phyloP scores from a whole-genome alignment of 2,797 vertebrate genomes.

The Vespertilio murinus region DNA sequence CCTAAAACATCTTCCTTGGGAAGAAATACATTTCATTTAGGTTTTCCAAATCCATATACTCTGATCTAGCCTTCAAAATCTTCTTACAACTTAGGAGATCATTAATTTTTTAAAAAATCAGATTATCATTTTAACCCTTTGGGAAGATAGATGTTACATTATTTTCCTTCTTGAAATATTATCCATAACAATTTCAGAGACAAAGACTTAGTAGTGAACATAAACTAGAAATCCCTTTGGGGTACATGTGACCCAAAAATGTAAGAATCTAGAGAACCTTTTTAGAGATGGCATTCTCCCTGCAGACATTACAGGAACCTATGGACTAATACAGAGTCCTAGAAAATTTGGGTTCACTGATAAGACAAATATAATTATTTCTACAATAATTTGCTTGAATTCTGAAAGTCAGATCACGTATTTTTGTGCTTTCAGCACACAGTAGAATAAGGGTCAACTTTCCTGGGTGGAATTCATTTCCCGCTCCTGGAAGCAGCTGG shows the following conservation, averaged over 20 bases:
- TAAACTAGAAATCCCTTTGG: background rate
- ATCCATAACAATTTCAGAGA: background rate
- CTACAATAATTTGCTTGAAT: background rate
- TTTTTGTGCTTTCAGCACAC: conserved; percentile 23
- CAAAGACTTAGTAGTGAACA: background rate
- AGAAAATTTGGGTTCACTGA: background rate
- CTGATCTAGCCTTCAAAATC: conserved; percentile 29
- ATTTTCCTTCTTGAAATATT: conserved; percentile 9
- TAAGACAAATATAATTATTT: conserved; percentile 23
- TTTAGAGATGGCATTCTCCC: background rate
- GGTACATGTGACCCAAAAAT: background rate
- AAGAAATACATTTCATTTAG: conserved; percentile 38
- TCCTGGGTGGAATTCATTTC: background rate
- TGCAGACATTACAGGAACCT: background rate
- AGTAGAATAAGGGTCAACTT: background rate
- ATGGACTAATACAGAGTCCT: background rate
- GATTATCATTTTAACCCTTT: conserved; percentile 27
- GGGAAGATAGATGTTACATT: conserved; percentile 9
- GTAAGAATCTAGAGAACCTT: background rate
- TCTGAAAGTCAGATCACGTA: background rate
- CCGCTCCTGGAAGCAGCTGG: background rate
- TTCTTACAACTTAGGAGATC: background rate
- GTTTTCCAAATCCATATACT: conserved; percentile 41
- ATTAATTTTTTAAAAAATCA: background rate
- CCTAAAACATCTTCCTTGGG: conserved; percentile 22